phyloP scores from a whole-genome alignment of 2,888 invertebrate genomes.

The Theretra japonica region DNA sequence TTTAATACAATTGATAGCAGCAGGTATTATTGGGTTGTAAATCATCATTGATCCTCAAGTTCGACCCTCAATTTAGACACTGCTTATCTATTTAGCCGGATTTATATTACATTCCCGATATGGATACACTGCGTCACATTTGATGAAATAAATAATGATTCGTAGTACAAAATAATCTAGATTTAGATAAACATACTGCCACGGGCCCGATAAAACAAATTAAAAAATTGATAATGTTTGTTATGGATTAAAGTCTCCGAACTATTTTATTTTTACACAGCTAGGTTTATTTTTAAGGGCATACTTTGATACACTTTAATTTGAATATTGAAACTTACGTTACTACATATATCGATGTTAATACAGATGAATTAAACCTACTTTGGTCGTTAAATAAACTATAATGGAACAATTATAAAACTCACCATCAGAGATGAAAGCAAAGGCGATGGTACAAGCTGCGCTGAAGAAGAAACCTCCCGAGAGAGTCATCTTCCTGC shows the following conservation, averaged over 20 bases:
- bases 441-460: slow-evolving; percentile 69
- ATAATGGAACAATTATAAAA: background rate
- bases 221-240: too few relatives aligned
- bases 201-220: background rate
- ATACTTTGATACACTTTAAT: too few relatives aligned
- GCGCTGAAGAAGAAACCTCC: slow-evolving; percentile 86
- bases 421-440: slow-evolving; percentile 82
- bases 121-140: background rate
- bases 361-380: too few relatives aligned
- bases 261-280: too few relatives aligned
- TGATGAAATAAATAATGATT: background rate
- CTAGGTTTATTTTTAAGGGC: too few relatives aligned
- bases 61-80: background rate
- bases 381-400: too few relatives aligned
- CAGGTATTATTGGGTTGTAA: background rate
- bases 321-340: too few relatives aligned
- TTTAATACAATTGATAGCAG: background rate
- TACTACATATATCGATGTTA: too few relatives aligned
- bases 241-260: too few relatives aligned
- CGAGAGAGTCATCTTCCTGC: slow-evolving; percentile 85
- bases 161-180: background rate
- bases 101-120: slow-evolving; percentile 1
- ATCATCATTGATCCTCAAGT: background rate
- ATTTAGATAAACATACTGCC: background rate
- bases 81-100: background rate